Evolutionary conservation across 2,888 invertebrate genomes (phyloP), one percentile per base, ranked within the genome.

Genomic region (Synanthedon tipuliformis): DNA sequence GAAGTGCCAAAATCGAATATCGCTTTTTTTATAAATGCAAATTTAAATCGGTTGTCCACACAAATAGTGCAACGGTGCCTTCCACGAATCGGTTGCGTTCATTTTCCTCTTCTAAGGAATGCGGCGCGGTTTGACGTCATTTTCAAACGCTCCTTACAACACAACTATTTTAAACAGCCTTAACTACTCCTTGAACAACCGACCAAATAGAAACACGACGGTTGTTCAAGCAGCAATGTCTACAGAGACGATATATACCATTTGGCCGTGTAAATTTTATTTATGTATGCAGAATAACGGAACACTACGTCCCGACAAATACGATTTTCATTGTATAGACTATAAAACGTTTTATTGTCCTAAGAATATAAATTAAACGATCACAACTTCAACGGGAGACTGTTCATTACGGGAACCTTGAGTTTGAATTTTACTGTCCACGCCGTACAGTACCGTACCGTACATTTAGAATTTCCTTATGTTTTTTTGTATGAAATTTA

Each of bases 61-160:
- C 83, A 78, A 78, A 83, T 83, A 85, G 78, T 79, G 81, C 78
- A 80, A 70, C 72, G 73, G 71, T 73, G 71, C 69, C 75, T 81
- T 83, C 81, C 58, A 66, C 73, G 84, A 84, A 84, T 67, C 66
- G 71, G 64, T 68, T 69, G 66, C 75, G 73, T 75, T 68, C 75
- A 66, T 85, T 85, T 86, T 85, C 85, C 85, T 85, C 78, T 64
- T 78, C 66, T 61, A 67, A 70, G 83, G 85, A 82, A 86, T 86
- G 83, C 68, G 71, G 62, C 62, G 59, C 16, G 16, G 12, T 16
- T 16, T 80, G 81, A 83, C 82, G 83, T 84, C 81, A 83, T 61
- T 53, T 40, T 49, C 59, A 62, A 69, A 69, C 72, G 71, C 72
- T 68, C 73, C 73, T 63, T 63, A 57, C 61, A 59, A 57, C 13